Percentiles rank a stretch among this genome's conserved stretches.
Conservation (phyloP, 2,113 vertebrate genomes). For the Kryptolebias marmoratus region DNA sequence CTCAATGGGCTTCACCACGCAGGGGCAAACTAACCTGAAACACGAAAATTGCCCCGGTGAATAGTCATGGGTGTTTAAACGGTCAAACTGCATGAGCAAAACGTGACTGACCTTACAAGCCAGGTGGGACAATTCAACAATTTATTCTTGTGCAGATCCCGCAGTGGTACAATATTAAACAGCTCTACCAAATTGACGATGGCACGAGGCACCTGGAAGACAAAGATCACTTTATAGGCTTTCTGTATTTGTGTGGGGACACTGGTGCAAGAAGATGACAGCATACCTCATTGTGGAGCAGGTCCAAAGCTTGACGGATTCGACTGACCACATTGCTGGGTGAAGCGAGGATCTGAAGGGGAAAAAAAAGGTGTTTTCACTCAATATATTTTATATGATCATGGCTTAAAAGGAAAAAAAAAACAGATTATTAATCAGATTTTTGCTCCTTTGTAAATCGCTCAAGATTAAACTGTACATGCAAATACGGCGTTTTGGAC, state of each 20-base stretch:
- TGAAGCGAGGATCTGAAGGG: conserved; percentile 85
- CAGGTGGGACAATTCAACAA: conserved; percentile 82
- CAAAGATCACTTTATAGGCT: background rate
- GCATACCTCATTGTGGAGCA: conserved; percentile 82
- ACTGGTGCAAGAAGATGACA: background rate
- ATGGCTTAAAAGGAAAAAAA: background rate
- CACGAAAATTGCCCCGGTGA: conserved; percentile 5
- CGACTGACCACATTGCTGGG: conserved; percentile 79
- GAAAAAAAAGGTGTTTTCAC: background rate
- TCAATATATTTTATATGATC: background rate
- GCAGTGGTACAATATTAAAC: conserved; percentile 76
- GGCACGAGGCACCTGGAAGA: conserved; percentile 87
- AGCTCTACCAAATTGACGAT: conserved; percentile 89
- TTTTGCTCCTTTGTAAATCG: background rate
- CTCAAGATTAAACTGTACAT: background rate
- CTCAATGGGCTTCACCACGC: conserved; percentile 81
- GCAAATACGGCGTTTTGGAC: background rate
- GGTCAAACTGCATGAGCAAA: background rate
- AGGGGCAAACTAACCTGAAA: conserved; percentile 85
- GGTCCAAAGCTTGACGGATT: conserved; percentile 87
- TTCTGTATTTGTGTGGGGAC: background rate
- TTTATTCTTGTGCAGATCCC: conserved; percentile 80
- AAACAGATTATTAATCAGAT: background rate
- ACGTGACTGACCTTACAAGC: conserved; percentile 71
- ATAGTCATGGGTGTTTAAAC: too few species aligned